phyloP scores from a whole-genome alignment of 2,888 invertebrate species.

The Xanthorhoe designata region DNA sequence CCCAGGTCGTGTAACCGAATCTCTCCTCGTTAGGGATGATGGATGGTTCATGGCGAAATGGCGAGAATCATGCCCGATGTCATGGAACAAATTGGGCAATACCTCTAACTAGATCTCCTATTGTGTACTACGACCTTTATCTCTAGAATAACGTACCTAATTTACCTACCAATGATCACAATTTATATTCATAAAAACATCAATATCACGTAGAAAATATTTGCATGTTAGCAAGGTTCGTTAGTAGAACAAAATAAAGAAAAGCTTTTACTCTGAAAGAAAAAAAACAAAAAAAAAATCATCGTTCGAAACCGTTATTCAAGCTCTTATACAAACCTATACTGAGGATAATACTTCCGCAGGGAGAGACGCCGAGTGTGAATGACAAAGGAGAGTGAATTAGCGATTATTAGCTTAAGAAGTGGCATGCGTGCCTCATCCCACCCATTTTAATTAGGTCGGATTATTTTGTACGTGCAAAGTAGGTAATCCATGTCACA shows the following conservation, averaged over 20 bases:
- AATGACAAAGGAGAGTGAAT: conserved; percentile 27
- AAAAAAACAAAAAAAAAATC: conserved; percentile 33
- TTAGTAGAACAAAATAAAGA: conserved; percentile 4
- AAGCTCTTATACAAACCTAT: conserved; percentile 31
- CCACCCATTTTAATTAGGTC: conserved; percentile 34
- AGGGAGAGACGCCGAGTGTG: conserved; percentile 18
- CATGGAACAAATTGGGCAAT: conserved; percentile 54
- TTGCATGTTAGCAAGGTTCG: neutral
- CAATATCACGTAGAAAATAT: conserved; percentile 1
- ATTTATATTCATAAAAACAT: conserved; percentile 1
- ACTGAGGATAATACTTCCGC: conserved; percentile 32
- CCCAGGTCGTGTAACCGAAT: conserved; percentile 25
- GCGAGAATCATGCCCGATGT: conserved; percentile 51
- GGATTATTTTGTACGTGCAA: conserved; percentile 34
- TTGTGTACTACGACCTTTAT: conserved; percentile 41
- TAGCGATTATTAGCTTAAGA: conserved; percentile 33
- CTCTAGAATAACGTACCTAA: conserved; percentile 29
- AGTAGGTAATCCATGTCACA: conserved; percentile 27
- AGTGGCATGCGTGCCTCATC: conserved; percentile 27
- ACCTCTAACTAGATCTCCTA: conserved; percentile 45
- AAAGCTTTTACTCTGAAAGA: conserved; percentile 29
- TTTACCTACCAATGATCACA: conserved; percentile 13
- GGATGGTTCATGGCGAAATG: conserved; percentile 50
- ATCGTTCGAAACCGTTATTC: conserved; percentile 24
- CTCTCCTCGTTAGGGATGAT: conserved; percentile 66